Evolutionary conservation across 2,888 invertebrate species (phyloP), one percentile per base, ranked within the genome.

Genomic region (Hermodice carunculata): DNA sequence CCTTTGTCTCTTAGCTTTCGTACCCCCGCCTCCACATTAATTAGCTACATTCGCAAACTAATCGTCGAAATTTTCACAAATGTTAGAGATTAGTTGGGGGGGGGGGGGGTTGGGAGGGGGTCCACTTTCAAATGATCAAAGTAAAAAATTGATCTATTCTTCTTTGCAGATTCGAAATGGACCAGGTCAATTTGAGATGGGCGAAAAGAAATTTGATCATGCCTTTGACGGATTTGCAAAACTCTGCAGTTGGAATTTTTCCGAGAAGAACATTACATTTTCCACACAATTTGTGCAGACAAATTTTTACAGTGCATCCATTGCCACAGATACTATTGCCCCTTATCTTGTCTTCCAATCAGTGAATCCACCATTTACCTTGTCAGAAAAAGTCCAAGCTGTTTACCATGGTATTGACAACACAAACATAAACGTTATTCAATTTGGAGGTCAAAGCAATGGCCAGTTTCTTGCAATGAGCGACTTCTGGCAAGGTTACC

Each of bases 141-240:
- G n/a, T n/a, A n/a, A n/a, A n/a, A n/a, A n/a, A n/a, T n/a, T n/a
- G n/a, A n/a, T 11, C 8, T 32, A 14, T 22, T 34, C 19, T 19
- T 22, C 28, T 4, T 96, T 76, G 14, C 69, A 81, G 81, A 73
- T 81, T 1, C 66, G 79, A 48, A 82, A 82, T 67, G 82, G 82
- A 11, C 67, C 76, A 0, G 82, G 79, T 0, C 61, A 74, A 28
- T 81, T 78, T 62, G 79, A 79, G 58, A 71, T 79, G 24, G 80
- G 80, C 1, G 53, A 63, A 28, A 64, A 76, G 17, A 64, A 65
- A n/a, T 74, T 81, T 26, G 61, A 62, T 1, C 78, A 80, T 63
- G 70, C 74, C 8, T 77, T 82, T 49, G 82, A 82, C 58, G 78
- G 76, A 4, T 80, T 73, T 44, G 76, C 76, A 26, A 82, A 81